Evolutionary conservation across 2,113 vertebrate genomes (phyloP).

Genomic region (Spermophilus dauricus): DNA sequence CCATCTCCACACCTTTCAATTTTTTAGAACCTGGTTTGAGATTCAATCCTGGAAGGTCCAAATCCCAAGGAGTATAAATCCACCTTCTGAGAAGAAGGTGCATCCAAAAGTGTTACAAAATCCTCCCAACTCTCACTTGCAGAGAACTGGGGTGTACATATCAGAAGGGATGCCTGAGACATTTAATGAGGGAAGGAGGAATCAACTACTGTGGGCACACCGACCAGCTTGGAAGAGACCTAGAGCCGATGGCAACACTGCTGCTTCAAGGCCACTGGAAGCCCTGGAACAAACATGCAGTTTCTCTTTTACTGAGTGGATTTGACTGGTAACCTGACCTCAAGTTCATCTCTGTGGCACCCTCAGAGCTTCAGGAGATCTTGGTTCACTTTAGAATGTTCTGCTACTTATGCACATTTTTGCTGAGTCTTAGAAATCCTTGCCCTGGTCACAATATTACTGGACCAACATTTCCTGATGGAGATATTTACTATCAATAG

Average conservation of each 20-base stretch:
- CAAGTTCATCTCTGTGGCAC: rapidly evolving
- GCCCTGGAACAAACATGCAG: background rate
- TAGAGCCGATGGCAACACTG: background rate
- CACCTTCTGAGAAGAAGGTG: background rate
- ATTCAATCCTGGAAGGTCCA: background rate
- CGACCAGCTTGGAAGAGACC: background rate
- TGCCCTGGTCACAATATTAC: background rate
- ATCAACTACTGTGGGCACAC: background rate
- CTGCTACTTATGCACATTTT: background rate
- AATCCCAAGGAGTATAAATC: background rate
- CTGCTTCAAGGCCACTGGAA: background rate
- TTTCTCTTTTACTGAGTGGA: background rate
- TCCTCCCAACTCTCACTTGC: background rate
- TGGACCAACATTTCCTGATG: background rate
- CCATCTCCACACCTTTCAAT: background rate
- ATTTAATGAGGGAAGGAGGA: background rate
- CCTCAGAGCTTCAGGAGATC: too few species aligned
- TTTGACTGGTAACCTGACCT: background rate
- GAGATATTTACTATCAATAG: background rate
- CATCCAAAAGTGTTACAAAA: background rate
- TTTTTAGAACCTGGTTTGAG: background rate
- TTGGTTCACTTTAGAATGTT: background rate
- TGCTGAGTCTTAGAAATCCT: background rate
- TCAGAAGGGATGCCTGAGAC: background rate
- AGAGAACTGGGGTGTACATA: background rate